Evolutionary conservation across 2,797 vertebrate genomes (phyloP).

Genomic region (Sebastes vulpes): DNA sequence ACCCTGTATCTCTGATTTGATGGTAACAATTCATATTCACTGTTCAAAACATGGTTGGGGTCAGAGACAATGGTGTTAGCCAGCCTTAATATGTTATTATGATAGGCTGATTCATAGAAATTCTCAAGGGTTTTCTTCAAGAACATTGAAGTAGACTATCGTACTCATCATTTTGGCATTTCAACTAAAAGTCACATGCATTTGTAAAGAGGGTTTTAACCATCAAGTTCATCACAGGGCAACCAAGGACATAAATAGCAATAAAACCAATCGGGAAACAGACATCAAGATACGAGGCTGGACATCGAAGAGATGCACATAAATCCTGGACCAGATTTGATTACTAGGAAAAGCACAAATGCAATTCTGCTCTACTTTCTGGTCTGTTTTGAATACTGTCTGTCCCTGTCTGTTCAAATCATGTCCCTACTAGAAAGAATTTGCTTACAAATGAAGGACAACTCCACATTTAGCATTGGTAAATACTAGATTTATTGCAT

Average conservation of each 20-base stretch:
- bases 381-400: conserved; percentile 37
- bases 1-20: too few species aligned
- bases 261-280: conserved; percentile 25
- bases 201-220: not conserved
- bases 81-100: too few species aligned
- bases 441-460: conserved; percentile 38
- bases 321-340: conserved; percentile 51
- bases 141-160: not conserved
- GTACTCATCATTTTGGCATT: conserved; percentile 1
- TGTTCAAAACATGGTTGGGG: too few species aligned
- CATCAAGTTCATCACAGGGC: not conserved
- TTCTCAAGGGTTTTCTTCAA: too few species aligned
- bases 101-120: too few species aligned
- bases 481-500: not conserved
- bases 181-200: not conserved
- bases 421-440: conserved; percentile 24
- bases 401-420: conserved; percentile 42
- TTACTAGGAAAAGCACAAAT: conserved; percentile 52
- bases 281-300: conserved; percentile 37
- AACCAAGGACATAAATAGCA: conserved; percentile 2
- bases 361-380: conserved; percentile 28
- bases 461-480: not conserved
- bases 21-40: too few species aligned
- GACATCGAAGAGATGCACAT: conserved; percentile 45
- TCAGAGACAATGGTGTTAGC: too few species aligned